phyloP scores from a whole-genome alignment of 2,113 vertebrate species.

The Accipiter cooperii region DNA sequence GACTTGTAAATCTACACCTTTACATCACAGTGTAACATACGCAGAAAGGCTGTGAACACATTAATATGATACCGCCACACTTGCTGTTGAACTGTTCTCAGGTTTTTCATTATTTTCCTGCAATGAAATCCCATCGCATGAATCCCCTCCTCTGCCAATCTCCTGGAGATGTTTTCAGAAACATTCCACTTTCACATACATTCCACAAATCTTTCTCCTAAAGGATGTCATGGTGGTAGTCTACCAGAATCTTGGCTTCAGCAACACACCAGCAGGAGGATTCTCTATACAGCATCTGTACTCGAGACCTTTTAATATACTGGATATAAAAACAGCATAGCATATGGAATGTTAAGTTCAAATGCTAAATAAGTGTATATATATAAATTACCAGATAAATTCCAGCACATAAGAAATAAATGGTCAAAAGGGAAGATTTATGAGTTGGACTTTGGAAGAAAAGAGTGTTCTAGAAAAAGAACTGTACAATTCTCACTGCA shows the following conservation, averaged over 20 bases:
- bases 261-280: background rate
- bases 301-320: background rate
- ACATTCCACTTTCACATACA: background rate
- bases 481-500: background rate
- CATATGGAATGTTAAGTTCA: background rate
- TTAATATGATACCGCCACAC: accelerated
- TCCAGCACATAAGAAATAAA: background rate
- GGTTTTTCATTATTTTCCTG: background rate
- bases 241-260: background rate
- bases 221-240: background rate
- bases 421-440: background rate
- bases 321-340: background rate
- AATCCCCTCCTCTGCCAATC: background rate
- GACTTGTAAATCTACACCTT: background rate
- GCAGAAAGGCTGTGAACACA: background rate
- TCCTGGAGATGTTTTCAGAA: background rate
- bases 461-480: background rate
- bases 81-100: background rate
- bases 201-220: background rate
- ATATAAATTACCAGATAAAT: conserved; percentile 11
- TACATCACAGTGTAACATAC: background rate
- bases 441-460: background rate
- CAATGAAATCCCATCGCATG: background rate
- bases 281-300: background rate
- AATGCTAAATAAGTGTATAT: conserved; percentile 11